Conservation (phyloP, 2,797 vertebrate species). For the Phalanger gymnotis region DNA sequence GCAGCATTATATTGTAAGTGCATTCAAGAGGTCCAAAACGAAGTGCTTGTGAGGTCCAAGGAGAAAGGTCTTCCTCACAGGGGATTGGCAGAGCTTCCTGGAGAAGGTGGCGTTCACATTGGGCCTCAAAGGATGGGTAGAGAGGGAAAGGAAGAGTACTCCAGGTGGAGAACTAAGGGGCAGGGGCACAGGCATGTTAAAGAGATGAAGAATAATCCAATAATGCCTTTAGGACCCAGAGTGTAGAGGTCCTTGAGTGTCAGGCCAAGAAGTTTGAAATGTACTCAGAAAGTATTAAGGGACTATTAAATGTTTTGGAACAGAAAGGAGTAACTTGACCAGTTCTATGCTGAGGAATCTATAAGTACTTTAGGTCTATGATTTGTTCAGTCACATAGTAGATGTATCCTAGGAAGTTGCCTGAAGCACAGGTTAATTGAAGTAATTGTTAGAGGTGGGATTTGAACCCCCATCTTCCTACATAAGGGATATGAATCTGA, state of each 20-base stretch:
- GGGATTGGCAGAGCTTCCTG: background rate
- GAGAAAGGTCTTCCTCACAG: background rate
- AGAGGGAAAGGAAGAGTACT: background rate
- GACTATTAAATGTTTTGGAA: background rate
- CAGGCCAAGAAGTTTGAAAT: background rate
- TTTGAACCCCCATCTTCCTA: background rate
- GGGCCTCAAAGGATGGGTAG: background rate
- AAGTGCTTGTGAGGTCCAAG: background rate
- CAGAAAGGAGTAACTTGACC: background rate
- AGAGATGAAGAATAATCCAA: background rate
- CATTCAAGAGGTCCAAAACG: background rate
- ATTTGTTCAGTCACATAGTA: background rate
- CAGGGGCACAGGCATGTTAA: background rate
- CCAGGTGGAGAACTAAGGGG: background rate
- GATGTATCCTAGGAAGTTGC: too few relatives aligned
- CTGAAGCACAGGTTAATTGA: background rate
- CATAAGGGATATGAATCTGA: background rate
- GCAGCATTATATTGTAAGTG: background rate
- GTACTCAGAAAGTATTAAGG: background rate
- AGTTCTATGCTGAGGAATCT: background rate
- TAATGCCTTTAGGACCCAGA: background rate
- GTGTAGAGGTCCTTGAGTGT: background rate
- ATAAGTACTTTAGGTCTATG: background rate
- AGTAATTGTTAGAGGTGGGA: background rate
- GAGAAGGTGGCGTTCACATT: background rate